These are phyloP conservation scores for Oncorhynchus gorbuscha DNA, from an alignment of 2,113 vertebrate species.

Conservation along the genomic window DNA sequence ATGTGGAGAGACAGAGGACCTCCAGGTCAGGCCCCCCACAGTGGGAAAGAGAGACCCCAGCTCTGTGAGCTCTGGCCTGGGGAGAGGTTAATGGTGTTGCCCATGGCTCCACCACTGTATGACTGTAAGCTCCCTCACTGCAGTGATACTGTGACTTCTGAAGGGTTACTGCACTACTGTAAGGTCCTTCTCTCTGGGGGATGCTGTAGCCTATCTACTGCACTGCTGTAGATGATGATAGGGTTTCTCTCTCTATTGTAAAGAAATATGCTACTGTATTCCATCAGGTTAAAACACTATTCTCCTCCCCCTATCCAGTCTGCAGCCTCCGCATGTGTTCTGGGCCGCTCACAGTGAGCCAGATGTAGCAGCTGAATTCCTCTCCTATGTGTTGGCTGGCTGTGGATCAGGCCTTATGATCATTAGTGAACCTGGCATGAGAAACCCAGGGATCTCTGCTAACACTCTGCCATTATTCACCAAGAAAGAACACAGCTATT, in stretches of 20 bases:
- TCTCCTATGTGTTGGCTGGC: background rate
- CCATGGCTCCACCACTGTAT: too few species aligned
- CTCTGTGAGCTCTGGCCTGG: background rate
- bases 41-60: background rate
- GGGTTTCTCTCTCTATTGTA: too few species aligned
- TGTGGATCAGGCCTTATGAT: conserved; percentile 56
- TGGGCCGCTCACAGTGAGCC: conserved; percentile 49
- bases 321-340: conserved; percentile 48
- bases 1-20: conserved; percentile 40
- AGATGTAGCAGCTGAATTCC: conserved; percentile 59
- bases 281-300: background rate
- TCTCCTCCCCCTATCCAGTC: conserved; percentile 57
- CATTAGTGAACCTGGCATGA: conserved; percentile 69
- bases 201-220: too few species aligned
- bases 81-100: background rate
- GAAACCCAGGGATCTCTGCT: conserved; percentile 65
- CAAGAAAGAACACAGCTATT: conserved; percentile 62
- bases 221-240: too few species aligned
- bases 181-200: too few species aligned
- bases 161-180: too few species aligned
- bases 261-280: background rate
- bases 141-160: background rate
- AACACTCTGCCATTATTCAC: conserved; percentile 68
- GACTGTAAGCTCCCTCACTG: too few species aligned
- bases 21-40: conserved; percentile 39